Base-by-base conservation (phyloP, 1,140 invertebrate species). In the Mycetomoellerius zeteki region DNA sequence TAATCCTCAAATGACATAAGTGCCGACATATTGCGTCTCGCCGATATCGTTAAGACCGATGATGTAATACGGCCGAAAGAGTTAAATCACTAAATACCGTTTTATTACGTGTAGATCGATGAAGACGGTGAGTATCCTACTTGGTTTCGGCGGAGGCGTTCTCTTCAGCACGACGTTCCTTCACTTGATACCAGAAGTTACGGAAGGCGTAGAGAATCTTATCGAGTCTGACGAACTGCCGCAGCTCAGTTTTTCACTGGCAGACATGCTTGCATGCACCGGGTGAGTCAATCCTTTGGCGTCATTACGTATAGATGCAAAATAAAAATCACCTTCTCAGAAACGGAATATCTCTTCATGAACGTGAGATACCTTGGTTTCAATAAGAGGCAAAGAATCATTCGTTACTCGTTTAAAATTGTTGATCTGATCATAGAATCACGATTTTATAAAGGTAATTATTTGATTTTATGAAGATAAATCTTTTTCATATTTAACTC, bases 101-200 rank as follows among this genome's bases (percentile, higher is more conserved):
- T 21, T 43, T 24, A 21, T 88, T 71, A 10, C 30, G 21, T 19
- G 43, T 75, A 95, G 94, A 81, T 96, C 96, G 0, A 95, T 94
- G 43, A 94, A 88, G 50, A 89, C 96, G 19, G 96, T 97, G 2
- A 92, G 96, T 86, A 91, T 97, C n/a, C 94, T 99, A 8, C 95
- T 98, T 37, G 98, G 98, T 88, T 98, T 99, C 89, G 98, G 98
- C 2, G 99, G 98, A 3, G 99, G 99, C 0, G 98, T 99, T 2
- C 96, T 99, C 16, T 96, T 99, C 81, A 97, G 97, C 62, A 99
- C 98, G 1, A 98, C 98, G 0, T 98, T 99, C 90, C 95, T 99
- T 67, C 98, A 99, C 94, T 95, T 99, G 75, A 94, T 99, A 50
- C 98, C 98, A 0, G 99, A 99, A 95, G 97, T 99, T 0, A 96